Evolutionary conservation across 2,888 invertebrate species (phyloP), one percentile per base, ranked within the genome.

Genomic region (Tipula lateralis): DNA sequence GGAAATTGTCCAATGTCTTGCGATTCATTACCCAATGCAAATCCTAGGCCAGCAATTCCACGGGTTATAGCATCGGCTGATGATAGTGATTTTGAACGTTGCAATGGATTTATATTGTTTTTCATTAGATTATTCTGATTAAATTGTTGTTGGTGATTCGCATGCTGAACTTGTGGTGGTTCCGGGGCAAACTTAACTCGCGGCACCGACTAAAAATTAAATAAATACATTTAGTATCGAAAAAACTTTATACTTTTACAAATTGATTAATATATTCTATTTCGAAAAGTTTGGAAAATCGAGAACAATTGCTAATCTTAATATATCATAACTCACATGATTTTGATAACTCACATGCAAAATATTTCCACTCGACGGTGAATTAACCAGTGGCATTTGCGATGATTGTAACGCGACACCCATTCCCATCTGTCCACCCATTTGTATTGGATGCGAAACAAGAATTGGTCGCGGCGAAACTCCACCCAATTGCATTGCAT

Each of bases 51-150:
- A 36, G 94, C 94, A 89, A 93, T 92, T 19, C 94, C 93, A 83
- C 94, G 92, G 84, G 93, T 93, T 86, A 93, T 90, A 12, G 94
- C 93, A 88, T 96, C 96, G 0, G 95, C 93, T 0, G 95, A 94
- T 9, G 95, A 95, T 87, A 96, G 90, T 85, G 96, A 96, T 90
- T 96, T 96, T 85, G 96, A 96, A 83, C 96, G 92, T 90, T 96
- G 96, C 86, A 96, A 86, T 19, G 89, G 87, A 85, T 87, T 87
- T 66, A 87, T 87, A 84, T 86, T 32, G 7, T 66, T 34, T 12
- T 12, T 84, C 30, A 85, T 87, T 83, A 87, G 86, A 29, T 66
- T 85, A 16, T 85, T 39, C 3, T 85, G 85, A 87, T 83, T 85
- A 5, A 84, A 85, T 87, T 87, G 66, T 87, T 87, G 66, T 16